Evolutionary conservation across 2,797 vertebrate genomes (phyloP).

Genomic region (Crypturellus tataupa): DNA sequence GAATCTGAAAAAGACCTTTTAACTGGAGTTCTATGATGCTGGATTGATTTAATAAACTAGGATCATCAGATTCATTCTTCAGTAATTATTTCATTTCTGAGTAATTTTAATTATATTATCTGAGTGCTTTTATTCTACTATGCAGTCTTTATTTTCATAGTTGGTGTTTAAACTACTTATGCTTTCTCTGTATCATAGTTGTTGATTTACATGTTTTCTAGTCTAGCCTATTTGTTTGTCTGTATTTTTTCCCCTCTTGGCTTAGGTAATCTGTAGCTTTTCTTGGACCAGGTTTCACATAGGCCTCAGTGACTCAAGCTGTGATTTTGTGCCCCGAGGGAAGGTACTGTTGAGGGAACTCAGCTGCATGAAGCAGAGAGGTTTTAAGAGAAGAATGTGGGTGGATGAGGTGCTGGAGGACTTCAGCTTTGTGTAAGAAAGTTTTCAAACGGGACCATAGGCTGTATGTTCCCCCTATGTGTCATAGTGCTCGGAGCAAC

Average conservation of each 20-base stretch:
- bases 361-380: not conserved
- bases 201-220: not conserved
- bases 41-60: constrained; percentile 18
- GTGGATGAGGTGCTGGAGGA: not conserved
- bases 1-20: not conserved
- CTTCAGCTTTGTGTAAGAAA: not conserved
- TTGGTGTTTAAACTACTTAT: not conserved
- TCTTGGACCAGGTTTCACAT: not conserved
- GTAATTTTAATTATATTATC: constrained; percentile 13
- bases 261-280: not conserved
- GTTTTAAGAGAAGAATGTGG: not conserved
- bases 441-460: not conserved
- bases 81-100: constrained; percentile 8
- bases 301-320: not conserved
- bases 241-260: not conserved
- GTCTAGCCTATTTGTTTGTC: not conserved
- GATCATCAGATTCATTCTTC: not conserved
- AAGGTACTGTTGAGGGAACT: not conserved
- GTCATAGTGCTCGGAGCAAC: not conserved
- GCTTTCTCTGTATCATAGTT: not conserved
- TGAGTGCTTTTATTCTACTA: not conserved
- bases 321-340: not conserved
- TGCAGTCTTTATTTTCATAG: not conserved
- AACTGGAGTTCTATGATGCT: not conserved
- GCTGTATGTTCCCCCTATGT: accelerated